Conservation (phyloP, 1,140 invertebrate species). For the Aradophagus sp. region DNA sequence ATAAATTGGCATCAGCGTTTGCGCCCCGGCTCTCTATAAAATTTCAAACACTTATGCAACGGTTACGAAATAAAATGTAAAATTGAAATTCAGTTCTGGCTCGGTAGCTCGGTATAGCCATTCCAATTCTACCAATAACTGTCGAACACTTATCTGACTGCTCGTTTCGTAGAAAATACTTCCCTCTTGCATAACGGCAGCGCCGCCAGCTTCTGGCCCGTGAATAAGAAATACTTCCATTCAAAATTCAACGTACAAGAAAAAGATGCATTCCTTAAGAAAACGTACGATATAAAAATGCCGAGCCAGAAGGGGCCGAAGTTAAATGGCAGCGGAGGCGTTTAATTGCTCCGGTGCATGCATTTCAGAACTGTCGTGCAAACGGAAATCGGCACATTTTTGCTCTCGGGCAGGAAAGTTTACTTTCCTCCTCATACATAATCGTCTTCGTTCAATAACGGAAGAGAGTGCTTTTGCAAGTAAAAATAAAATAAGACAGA, state of each 20-base stretch:
- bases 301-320: constrained; percentile 14
- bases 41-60: constrained; percentile 38
- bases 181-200: constrained; percentile 43
- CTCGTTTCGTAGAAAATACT: constrained; percentile 42
- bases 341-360: no score
- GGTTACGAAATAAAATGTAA: constrained; percentile 49
- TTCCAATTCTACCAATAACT: constrained; percentile 53
- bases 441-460: no score
- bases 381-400: no score
- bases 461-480: no score
- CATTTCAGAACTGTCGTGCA: no score
- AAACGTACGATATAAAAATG: constrained; percentile 33
- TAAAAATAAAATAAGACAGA: no score
- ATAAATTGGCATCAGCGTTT: constrained; percentile 11
- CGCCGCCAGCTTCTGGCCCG: constrained; percentile 13
- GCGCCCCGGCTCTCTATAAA: constrained; percentile 22
- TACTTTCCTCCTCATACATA: no score
- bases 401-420: no score
- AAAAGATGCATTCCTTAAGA: constrained; percentile 33
- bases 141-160: constrained; percentile 55
- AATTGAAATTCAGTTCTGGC: constrained; percentile 51
- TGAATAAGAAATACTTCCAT: constrained; percentile 45
- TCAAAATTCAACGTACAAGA: constrained; percentile 43
- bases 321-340: no score
- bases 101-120: constrained; percentile 29